Conservation (phyloP, 2,113 vertebrate genomes). For the Shinisaurus crocodilurus region DNA sequence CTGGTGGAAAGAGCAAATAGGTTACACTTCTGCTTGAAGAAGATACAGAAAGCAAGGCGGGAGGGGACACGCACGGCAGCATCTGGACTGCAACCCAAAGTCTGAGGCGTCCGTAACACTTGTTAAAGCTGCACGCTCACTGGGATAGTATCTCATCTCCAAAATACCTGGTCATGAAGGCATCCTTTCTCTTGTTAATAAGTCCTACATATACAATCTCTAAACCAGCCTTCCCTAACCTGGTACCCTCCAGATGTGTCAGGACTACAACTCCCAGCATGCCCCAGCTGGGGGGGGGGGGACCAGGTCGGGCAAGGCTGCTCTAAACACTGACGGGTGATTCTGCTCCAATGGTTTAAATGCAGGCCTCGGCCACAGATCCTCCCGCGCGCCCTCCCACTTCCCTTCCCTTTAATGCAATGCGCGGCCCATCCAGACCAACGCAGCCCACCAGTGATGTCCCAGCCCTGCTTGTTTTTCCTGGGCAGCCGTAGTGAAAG, state of each 20-base stretch:
- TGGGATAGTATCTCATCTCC: background rate
- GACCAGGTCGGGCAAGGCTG: background rate
- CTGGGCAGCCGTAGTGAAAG: background rate
- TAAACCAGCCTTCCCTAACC: background rate
- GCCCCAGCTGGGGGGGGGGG: background rate
- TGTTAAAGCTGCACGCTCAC: background rate
- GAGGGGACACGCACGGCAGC: background rate
- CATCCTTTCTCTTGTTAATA: background rate
- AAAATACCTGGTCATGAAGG: background rate
- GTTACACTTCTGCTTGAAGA: conserved; percentile 27
- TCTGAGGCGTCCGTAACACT: background rate
- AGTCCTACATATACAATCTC: background rate
- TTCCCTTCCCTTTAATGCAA: background rate
- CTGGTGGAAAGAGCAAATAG: conserved; percentile 71
- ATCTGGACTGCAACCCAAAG: background rate
- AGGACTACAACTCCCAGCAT: background rate
- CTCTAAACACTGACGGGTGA: background rate
- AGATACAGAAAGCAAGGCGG: too few relatives aligned
- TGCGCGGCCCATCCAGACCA: background rate
- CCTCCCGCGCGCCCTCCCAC: too few relatives aligned
- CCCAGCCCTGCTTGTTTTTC: background rate
- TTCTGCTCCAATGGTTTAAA: too few relatives aligned
- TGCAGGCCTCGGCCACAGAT: background rate
- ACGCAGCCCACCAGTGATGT: background rate
- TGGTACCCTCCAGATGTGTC: background rate